These are phyloP conservation scores for Sitobion miscanthi DNA, from an alignment of 1,140 invertebrate genomes.

Conservation along the genomic window DNA sequence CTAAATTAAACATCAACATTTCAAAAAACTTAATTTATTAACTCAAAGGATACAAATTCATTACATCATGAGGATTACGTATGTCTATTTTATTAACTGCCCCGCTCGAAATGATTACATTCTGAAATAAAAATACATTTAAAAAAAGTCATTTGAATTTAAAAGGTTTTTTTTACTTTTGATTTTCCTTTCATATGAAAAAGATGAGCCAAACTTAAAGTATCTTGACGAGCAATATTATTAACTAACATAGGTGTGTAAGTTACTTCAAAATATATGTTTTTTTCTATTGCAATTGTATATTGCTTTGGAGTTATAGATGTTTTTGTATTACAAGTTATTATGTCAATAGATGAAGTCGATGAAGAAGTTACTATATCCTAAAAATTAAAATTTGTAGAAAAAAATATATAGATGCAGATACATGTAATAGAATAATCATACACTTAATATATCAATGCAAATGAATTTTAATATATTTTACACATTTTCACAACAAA, in stretches of 20 bases:
- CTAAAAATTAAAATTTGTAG: background rate
- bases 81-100: background rate
- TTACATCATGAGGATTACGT: slow-evolving; percentile 28
- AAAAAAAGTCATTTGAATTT: background rate
- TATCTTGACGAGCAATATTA: background rate
- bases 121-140: slow-evolving; percentile 32
- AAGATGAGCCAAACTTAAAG: slow-evolving; percentile 31
- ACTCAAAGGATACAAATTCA: slow-evolving; percentile 50
- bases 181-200: slow-evolving; percentile 45
- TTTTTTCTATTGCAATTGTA: background rate
- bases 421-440: background rate
- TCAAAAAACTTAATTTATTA: background rate
- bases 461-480: too few relatives aligned
- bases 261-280: slow-evolving; percentile 31
- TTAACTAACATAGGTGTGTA: slow-evolving; percentile 8
- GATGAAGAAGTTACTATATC: background rate
- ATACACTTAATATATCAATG: background rate
- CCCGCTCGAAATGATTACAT: slow-evolving; percentile 25
- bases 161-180: slow-evolving; percentile 27
- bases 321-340: background rate
- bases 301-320: background rate
- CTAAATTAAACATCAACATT: background rate
- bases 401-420: background rate
- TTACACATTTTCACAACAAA: background rate
- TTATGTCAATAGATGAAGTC: background rate